These are phyloP conservation scores for Platycheirus albimanus DNA, from an alignment of 2,888 invertebrate genomes.

Conservation along the genomic window DNA sequence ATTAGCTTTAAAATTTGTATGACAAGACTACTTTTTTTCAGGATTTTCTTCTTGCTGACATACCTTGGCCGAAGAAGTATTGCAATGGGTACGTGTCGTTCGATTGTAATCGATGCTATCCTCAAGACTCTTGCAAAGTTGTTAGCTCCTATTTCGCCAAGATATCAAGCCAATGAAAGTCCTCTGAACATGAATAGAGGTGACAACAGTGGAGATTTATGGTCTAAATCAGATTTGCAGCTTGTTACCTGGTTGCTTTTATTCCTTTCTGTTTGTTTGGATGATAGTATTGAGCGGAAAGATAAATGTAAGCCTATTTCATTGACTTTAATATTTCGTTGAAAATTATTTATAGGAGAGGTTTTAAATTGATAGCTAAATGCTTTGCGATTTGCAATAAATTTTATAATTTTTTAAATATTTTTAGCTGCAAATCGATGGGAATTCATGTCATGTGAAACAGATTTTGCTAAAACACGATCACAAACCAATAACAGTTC, in stretches of 20 bases:
- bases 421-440: constrained; percentile 85
- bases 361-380: no score
- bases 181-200: constrained; percentile 67
- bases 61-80: constrained; percentile 93
- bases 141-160: constrained; percentile 84
- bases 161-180: constrained; percentile 78
- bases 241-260: constrained; percentile 90
- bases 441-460: constrained; percentile 95
- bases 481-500: constrained; percentile 79
- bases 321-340: no score
- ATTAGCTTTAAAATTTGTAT: no score
- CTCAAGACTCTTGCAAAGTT: constrained; percentile 85
- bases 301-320: constrained; percentile 81
- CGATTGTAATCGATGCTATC: constrained; percentile 86
- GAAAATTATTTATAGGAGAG: no score
- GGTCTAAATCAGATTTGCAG: constrained; percentile 86
- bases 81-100: constrained; percentile 85
- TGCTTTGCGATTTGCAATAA: background rate
- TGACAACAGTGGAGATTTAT: constrained; percentile 79
- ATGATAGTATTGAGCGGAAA: constrained; percentile 82
- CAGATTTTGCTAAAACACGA: constrained; percentile 84
- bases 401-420: constrained; percentile 3
- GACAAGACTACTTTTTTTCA: no score
- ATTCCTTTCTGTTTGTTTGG: constrained; percentile 89
- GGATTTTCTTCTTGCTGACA: constrained; percentile 93